Evolutionary conservation across 2,888 invertebrate species (phyloP), one percentile per base, ranked within the genome.

Genomic region (Amiota minor): DNA sequence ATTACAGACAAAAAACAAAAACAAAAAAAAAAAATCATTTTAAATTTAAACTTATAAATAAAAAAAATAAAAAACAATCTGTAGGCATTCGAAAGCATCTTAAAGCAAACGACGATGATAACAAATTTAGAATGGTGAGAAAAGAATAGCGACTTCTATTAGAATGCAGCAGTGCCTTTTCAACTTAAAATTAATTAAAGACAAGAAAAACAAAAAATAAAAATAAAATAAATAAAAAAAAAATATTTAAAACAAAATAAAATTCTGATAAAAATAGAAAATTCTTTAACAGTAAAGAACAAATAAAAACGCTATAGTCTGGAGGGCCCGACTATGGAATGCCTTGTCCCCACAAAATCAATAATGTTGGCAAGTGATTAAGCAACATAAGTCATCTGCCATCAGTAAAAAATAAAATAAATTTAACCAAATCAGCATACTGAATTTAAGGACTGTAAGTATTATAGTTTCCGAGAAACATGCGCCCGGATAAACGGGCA

Each of bases 121-220:
- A 35, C 35, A 35, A 35, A 35, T 35, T 35, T 35, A 35, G 53
- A 53, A 53, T 53, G n/a, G 12, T n/a, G n/a, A 53, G 14, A 72
- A 64, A 56, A 55, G 16, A 73, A 72, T 49, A 53, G 53, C 12
- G 12, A 53, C 14, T 35, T 35, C 35, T 56, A 61, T 76, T 78
- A 76, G 78, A 78, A 76, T 78, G 78, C 78, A 78, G 78, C 78
- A 78, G 78, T 78, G 78, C 78, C 78, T 78, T 78, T 78, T 77
- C 74, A 74, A 78, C 65, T 71, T 73, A 23, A 69, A 70, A 70
- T 16, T 45, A 20, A 67, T 56, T 73, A 72, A 14, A 47, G 53
- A 53, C 72, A 12, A 50, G 46, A 70, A 49, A 71, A 67, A n/a
- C n/a, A n/a, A n/a, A n/a, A 62, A 50, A 68, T n/a, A 55, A 55